Percentiles rank a stretch among this genome's conserved stretches.
Evolutionary conservation across 2,888 invertebrate genomes (phyloP).

Genomic region (Sinodicranocentrus sp.): DNA sequence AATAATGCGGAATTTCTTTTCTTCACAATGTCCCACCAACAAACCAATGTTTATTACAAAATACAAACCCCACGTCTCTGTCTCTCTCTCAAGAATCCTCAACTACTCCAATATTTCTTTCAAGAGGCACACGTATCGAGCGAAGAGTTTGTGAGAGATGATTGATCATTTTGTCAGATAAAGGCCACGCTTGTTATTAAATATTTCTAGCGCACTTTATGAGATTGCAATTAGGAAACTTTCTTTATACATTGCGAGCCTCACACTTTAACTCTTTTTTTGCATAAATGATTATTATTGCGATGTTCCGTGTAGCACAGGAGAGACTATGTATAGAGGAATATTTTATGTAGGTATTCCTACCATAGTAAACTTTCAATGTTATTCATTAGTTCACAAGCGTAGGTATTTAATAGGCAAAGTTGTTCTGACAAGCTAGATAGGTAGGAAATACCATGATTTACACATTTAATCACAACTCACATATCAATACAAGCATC

Average conservation of each 20-base stretch:
- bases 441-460: too few species aligned
- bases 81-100: too few species aligned
- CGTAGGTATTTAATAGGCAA: too few species aligned
- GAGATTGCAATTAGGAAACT: conserved; percentile 55
- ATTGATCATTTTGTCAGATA: conserved; percentile 65
- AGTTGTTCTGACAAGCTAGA: too few species aligned
- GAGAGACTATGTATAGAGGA: too few species aligned
- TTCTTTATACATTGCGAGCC: conserved; percentile 6
- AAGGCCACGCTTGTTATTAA: conserved; percentile 57
- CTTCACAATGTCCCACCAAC: conserved; percentile 39
- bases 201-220: conserved; percentile 42
- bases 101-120: conserved; percentile 1
- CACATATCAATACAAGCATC: conserved; percentile 50
- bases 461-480: conserved; percentile 35
- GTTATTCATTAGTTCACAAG: too few species aligned
- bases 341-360: too few species aligned
- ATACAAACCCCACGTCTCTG: too few species aligned
- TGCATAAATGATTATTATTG: conserved; percentile 11
- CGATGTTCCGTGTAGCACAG: not conserved
- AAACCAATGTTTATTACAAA: conserved; percentile 23
- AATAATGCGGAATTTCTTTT: conserved; percentile 47
- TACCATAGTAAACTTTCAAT: too few species aligned
- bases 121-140: not conserved
- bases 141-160: conserved; percentile 31
- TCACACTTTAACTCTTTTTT: not conserved